Evolutionary conservation across 2,797 vertebrate species (phyloP).

Genomic region (Otolemur crassicaudatus): DNA sequence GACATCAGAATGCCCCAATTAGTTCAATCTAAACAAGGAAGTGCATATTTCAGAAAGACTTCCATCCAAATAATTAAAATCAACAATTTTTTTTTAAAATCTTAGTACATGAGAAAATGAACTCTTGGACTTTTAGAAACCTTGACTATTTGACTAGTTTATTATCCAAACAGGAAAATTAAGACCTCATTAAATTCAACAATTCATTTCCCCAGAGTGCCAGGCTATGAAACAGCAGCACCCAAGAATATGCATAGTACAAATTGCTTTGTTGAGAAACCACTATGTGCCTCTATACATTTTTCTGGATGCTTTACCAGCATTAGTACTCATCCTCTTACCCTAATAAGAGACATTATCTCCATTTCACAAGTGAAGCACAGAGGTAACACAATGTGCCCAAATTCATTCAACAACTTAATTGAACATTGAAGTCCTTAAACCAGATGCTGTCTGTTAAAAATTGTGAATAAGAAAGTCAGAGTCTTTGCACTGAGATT

Average conservation of each 20-base stretch:
- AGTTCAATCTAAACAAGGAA: neutral
- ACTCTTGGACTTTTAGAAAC: neutral
- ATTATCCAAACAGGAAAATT: neutral
- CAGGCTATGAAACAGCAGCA: neutral
- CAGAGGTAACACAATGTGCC: neutral
- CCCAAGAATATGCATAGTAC: neutral
- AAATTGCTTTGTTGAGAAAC: neutral
- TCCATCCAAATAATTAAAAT: neutral
- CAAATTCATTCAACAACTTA: neutral
- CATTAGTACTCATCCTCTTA: neutral
- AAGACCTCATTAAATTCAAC: neutral
- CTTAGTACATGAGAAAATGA: neutral
- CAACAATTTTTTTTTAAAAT: neutral
- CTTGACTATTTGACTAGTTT: neutral
- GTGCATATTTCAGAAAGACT: neutral
- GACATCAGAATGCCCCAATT: neutral
- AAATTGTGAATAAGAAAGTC: neutral
- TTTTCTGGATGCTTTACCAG: neutral
- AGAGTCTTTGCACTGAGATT: neutral
- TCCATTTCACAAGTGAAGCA: neutral
- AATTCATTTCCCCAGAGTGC: neutral
- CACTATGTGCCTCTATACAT: neutral
- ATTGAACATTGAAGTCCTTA: neutral
- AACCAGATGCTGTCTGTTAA: neutral
- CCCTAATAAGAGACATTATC: neutral